Conservation (phyloP, 2,888 invertebrate species). For the Hirtodrosophila confusa region DNA sequence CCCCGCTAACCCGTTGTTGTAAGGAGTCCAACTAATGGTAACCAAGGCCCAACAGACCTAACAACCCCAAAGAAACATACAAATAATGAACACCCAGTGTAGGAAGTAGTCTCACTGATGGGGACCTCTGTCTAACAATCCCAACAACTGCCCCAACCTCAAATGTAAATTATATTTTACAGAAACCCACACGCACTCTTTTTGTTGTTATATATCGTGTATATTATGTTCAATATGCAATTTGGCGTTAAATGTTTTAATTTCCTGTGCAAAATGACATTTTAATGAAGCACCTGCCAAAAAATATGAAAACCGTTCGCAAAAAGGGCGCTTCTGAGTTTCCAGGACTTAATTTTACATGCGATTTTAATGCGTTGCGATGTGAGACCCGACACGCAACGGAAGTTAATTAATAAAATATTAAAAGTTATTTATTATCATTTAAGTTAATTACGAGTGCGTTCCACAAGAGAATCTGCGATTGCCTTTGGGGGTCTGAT, state of each 20-base stretch:
- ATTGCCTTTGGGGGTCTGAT: slow-evolving; percentile 9
- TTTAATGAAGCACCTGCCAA: slow-evolving; percentile 80
- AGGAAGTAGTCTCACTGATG: slow-evolving; percentile 34
- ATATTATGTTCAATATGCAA: slow-evolving; percentile 55
- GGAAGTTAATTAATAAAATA: slow-evolving; percentile 79
- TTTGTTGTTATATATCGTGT: slow-evolving; percentile 34
- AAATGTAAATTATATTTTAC: slow-evolving; percentile 39
- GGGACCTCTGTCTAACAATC: background rate
- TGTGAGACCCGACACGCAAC: slow-evolving; percentile 48
- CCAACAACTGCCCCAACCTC: background rate
- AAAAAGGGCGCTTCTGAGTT: slow-evolving; percentile 36
- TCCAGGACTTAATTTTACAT: slow-evolving; percentile 72
- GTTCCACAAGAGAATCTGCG: slow-evolving; percentile 11
- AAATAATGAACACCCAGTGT: slow-evolving; percentile 8
- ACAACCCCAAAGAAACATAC: slow-evolving; percentile 8
- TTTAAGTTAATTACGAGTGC: slow-evolving; percentile 71
- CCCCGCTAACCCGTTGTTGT: slow-evolving; percentile 11
- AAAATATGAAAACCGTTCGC: slow-evolving; percentile 41
- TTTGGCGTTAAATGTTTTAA: slow-evolving; percentile 78
- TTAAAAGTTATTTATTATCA: slow-evolving; percentile 78
- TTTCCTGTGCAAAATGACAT: slow-evolving; percentile 82
- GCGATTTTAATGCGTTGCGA: slow-evolving; percentile 67
- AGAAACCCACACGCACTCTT: slow-evolving; percentile 45
- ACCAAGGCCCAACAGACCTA: slow-evolving; percentile 13
- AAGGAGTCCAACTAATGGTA: slow-evolving; percentile 45